Percentiles rank a stretch among this genome's conserved stretches.
Evolutionary conservation across 2,888 invertebrate species (phyloP).

Genomic region (Andricus curvator): DNA sequence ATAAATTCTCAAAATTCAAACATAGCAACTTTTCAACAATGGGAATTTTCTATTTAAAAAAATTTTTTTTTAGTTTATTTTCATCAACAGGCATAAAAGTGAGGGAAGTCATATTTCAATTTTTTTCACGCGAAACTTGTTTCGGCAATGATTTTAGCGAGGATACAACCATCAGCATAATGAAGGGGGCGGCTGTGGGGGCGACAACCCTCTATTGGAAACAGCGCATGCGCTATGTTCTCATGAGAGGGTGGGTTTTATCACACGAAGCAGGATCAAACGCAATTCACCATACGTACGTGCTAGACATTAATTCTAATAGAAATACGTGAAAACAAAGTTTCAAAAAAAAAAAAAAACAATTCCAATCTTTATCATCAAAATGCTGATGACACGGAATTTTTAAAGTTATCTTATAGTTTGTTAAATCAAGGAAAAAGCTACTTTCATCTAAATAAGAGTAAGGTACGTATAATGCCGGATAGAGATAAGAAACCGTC

Average conservation of each 20-base stretch:
- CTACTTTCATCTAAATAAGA: neutral
- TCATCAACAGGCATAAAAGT: neutral
- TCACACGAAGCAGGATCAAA: constrained; percentile 40
- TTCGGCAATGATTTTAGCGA: constrained; percentile 49
- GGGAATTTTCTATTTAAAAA: no score
- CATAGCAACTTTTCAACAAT: no score
- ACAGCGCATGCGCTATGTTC: constrained; percentile 46
- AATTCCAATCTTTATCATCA: no score
- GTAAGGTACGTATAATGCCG: neutral
- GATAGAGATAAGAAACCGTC: no score
- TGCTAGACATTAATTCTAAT: constrained; percentile 42
- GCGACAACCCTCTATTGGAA: constrained; percentile 50
- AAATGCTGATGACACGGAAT: neutral
- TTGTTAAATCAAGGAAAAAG: neutral
- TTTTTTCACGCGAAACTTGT: constrained; percentile 9
- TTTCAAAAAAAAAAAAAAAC: neutral
- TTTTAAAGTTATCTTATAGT: neutral
- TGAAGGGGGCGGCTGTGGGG: constrained; percentile 53
- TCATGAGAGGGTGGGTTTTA: constrained; percentile 48
- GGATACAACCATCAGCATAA: constrained; percentile 45
- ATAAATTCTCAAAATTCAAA: no score
- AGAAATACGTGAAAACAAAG: neutral
- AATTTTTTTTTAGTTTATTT: no score
- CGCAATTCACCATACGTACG: constrained; percentile 49
- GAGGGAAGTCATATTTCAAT: neutral